Conservation (phyloP, 2,888 invertebrate species). For the Plebejus argus region DNA sequence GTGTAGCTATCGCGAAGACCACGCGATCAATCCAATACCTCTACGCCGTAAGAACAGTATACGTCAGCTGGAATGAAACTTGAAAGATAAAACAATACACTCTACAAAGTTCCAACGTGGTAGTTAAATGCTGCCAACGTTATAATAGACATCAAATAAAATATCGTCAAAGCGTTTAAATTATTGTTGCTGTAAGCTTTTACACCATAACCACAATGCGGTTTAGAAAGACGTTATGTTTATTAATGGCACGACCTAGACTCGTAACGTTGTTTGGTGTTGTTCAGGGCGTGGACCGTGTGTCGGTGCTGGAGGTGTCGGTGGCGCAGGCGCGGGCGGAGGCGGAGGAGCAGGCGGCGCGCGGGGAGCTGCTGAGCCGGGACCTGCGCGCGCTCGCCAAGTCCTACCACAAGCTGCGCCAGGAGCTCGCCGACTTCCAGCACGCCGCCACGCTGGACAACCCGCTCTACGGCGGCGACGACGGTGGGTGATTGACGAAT, state of each 20-base stretch:
- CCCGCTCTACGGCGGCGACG: conserved; percentile 61
- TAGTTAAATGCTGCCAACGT: too few relatives aligned
- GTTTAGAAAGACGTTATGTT: too few relatives aligned
- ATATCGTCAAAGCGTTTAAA: too few relatives aligned
- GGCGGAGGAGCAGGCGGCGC: conserved; percentile 55
- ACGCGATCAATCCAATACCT: too few relatives aligned
- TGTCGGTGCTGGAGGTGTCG: conserved; percentile 75
- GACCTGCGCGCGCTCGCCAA: conserved; percentile 70
- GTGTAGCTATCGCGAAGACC: too few relatives aligned
- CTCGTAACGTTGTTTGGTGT: background rate
- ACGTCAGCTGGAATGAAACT: too few relatives aligned
- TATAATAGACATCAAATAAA: too few relatives aligned
- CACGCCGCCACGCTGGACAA: conserved; percentile 59
- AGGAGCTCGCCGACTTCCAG: conserved; percentile 71
- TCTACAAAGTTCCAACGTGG: too few relatives aligned
- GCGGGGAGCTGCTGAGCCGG: conserved; percentile 59
- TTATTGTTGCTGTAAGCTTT: background rate
- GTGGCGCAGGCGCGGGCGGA: conserved; percentile 76
- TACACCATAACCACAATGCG: background rate
- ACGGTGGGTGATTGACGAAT: conserved; percentile 53
- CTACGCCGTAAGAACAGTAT: too few relatives aligned
- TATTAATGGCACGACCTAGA: too few relatives aligned
- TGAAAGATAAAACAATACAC: too few relatives aligned
- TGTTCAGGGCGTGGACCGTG: conserved; percentile 61
- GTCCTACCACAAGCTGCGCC: conserved; percentile 68